These are phyloP conservation scores for Ormyrus rosae DNA, from an alignment of 2,888 invertebrate genomes.

Conservation along the genomic window DNA sequence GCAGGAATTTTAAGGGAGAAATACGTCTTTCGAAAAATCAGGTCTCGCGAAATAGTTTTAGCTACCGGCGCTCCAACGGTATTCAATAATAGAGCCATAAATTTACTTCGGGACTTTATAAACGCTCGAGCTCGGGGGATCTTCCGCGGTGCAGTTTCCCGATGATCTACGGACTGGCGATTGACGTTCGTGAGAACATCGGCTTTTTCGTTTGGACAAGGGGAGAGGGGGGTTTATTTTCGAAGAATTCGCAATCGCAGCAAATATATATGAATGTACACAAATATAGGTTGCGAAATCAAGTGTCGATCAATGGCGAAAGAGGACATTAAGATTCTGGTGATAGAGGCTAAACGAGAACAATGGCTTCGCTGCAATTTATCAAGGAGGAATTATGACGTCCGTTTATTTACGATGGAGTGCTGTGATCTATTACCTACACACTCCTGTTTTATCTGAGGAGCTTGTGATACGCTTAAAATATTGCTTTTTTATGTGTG, in stretches of 20 bases:
- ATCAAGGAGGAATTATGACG: conserved; percentile 39
- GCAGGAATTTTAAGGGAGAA: neutral
- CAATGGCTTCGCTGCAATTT: conserved; percentile 36
- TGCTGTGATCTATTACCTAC: conserved; percentile 2
- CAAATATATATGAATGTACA: too few species aligned
- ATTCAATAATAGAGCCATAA: conserved; percentile 55
- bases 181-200: conserved; percentile 20
- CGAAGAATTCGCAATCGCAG: too few species aligned
- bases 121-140: neutral
- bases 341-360: conserved; percentile 28
- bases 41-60: conserved; percentile 11
- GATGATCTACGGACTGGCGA: conserved; percentile 14
- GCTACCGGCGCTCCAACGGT: conserved; percentile 37
- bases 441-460: conserved; percentile 1
- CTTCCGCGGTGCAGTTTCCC: neutral
- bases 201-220: too few species aligned
- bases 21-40: conserved; percentile 1
- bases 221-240: too few species aligned
- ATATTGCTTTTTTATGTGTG: too few species aligned
- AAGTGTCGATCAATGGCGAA: conserved; percentile 15
- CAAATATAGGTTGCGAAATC: neutral
- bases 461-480: neutral
- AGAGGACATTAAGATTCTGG: conserved; percentile 23
- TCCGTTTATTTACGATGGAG: conserved; percentile 29
- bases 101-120: conserved; percentile 10